These are phyloP conservation scores for Clamator glandarius DNA, from an alignment of 2,797 vertebrate species.

Conservation along the genomic window DNA sequence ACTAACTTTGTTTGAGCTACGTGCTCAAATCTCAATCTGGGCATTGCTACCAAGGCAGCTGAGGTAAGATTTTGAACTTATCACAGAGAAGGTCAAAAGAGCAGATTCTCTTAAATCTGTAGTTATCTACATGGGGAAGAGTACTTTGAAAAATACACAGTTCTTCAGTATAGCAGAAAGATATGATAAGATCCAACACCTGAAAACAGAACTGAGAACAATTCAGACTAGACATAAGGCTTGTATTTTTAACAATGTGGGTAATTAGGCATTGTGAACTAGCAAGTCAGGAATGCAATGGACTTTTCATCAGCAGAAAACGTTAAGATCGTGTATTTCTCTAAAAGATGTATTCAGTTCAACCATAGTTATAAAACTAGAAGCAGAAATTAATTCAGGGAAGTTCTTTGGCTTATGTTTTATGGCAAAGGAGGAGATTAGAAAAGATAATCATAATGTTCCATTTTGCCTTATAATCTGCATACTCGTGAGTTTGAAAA, in stretches of 20 bases:
- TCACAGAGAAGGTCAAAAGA: conserved; percentile 21
- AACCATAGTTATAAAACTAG: neutral
- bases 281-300: neutral
- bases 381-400: conserved; percentile 29
- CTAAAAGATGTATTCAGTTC: neutral
- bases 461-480: conserved; percentile 18
- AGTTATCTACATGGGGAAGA: neutral
- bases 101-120: conserved; percentile 18
- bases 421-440: neutral
- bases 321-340: neutral
- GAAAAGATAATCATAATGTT: neutral
- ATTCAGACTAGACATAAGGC: neutral
- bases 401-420: neutral
- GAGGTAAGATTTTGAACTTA: conserved; percentile 19
- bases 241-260: conserved; percentile 18
- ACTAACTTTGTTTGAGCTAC: neutral
- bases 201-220: conserved; percentile 15
- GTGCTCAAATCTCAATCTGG: neutral
- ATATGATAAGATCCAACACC: neutral
- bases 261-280: conserved; percentile 36
- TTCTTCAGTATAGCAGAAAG: conserved; percentile 15
- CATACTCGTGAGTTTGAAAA: conserved; percentile 1
- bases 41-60: neutral
- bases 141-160: neutral
- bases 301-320: conserved; percentile 27